These are phyloP conservation scores for Cryptotermes secundus DNA, from an alignment of 1,140 invertebrate species.

Conservation along the genomic window DNA sequence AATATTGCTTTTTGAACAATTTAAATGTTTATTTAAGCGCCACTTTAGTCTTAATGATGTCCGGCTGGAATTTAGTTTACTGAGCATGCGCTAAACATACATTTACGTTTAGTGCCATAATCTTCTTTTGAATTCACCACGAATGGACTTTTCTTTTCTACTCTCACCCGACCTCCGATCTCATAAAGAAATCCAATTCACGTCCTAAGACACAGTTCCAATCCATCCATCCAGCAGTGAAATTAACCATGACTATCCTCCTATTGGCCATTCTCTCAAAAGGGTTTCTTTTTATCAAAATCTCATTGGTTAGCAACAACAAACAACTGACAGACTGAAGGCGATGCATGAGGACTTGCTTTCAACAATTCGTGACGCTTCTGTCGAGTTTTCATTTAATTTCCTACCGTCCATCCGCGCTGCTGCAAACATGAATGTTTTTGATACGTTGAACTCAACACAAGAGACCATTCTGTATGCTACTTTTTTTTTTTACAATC, in stretches of 20 bases:
- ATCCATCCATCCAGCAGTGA: not conserved
- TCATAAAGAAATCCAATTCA: too few species aligned
- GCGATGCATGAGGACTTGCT: not conserved
- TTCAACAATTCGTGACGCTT: constrained; percentile 11
- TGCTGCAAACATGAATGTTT: not conserved
- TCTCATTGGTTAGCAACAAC: not conserved
- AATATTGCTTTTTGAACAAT: too few species aligned
- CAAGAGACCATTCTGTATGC: not conserved
- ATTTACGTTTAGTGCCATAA: not conserved
- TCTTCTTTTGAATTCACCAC: not conserved
- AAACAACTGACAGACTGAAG: not conserved
- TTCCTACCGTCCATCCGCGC: not conserved
- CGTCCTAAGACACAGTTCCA: too few species aligned
- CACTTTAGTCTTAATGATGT: too few species aligned
- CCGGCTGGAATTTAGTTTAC: not conserved
- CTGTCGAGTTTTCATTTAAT: not conserved
- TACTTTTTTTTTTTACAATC: not conserved
- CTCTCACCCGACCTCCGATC: too few species aligned
- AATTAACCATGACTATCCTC: not conserved
- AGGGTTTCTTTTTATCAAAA: not conserved
- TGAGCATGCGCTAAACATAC: not conserved
- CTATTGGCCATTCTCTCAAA: not conserved
- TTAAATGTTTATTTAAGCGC: too few species aligned
- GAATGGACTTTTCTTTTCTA: too few species aligned
- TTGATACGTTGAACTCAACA: not conserved